phyloP scores from a whole-genome alignment of 2,888 invertebrate species.

The Caenorhabditis macrosperma region DNA sequence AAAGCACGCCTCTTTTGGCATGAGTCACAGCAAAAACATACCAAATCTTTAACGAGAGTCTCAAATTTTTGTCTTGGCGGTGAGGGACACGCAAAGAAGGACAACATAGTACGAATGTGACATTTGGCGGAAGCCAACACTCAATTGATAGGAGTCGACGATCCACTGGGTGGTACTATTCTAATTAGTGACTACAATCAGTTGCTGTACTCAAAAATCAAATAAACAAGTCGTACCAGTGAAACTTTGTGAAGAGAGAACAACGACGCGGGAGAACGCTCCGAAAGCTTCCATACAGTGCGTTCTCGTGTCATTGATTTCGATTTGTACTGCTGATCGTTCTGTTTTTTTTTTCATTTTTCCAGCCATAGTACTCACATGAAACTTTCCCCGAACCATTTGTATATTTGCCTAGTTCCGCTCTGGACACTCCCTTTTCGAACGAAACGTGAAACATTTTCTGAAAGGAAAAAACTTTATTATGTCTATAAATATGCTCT shows the following conservation, averaged over 20 bases:
- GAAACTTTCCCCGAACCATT: conserved; percentile 19
- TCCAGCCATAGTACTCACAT: conserved; percentile 6
- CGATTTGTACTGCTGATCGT: background rate
- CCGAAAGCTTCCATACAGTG: background rate
- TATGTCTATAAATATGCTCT: conserved; percentile 40
- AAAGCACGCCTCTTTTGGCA: conserved; percentile 50
- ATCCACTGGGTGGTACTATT: conserved; percentile 3
- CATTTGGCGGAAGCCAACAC: background rate
- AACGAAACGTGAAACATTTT: background rate
- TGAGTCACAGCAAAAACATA: conserved; percentile 53
- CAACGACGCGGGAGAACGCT: too few relatives aligned
- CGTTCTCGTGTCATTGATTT: background rate
- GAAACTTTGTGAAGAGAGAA: background rate
- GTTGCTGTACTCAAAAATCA: too few relatives aligned
- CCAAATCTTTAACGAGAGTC: conserved; percentile 45
- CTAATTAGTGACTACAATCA: background rate
- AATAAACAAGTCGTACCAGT: background rate
- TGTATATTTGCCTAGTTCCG: conserved; percentile 12
- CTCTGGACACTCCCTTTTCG: conserved; percentile 13
- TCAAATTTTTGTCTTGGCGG: conserved; percentile 17
- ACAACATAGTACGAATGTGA: conserved; percentile 37
- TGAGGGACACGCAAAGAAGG: conserved; percentile 9
- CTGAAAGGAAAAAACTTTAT: conserved; percentile 16
- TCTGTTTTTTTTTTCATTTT: conserved; percentile 2
- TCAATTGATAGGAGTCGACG: background rate